Evolutionary conservation across 2,113 vertebrate species (phyloP).

Genomic region (Urocynchramus pylzowi): DNA sequence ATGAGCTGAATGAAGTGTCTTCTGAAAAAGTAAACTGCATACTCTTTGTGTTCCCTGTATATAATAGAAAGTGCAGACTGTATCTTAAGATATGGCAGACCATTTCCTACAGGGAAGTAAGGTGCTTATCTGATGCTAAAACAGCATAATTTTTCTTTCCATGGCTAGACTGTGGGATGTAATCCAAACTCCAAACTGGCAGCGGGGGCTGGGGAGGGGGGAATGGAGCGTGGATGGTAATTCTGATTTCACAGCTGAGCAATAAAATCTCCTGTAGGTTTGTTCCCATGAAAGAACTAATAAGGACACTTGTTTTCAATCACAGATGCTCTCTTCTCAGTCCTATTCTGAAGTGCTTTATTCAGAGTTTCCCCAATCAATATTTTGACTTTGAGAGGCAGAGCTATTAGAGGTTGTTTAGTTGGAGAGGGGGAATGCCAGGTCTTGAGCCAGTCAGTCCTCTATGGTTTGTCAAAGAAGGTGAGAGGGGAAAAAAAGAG

Average conservation of each 20-base stretch:
- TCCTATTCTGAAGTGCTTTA: slow-evolving; percentile 46
- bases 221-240: neutral
- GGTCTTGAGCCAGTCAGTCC: neutral
- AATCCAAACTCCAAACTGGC: slow-evolving; percentile 14
- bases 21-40: neutral
- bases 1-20: neutral
- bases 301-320: slow-evolving; percentile 62
- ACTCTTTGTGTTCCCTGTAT: neutral
- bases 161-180: neutral
- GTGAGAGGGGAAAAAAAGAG: neutral
- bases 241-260: slow-evolving; percentile 35
- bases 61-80: neutral
- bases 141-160: neutral
- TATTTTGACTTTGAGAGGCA: slow-evolving; percentile 63
- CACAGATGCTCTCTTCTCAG: slow-evolving; percentile 42
- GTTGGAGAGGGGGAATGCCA: slow-evolving; percentile 9
- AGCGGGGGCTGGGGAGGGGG: neutral
- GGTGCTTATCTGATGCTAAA: neutral
- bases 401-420: slow-evolving; percentile 54
- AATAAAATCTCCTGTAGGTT: slow-evolving; percentile 43
- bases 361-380: slow-evolving; percentile 61
- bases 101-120: neutral
- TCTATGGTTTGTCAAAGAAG: neutral
- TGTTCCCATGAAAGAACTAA: slow-evolving; percentile 51
- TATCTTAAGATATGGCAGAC: neutral